Evolutionary conservation across 2,888 invertebrate genomes (phyloP), one percentile per base, ranked within the genome.

Genomic region (Eupithecia abbreviata): DNA sequence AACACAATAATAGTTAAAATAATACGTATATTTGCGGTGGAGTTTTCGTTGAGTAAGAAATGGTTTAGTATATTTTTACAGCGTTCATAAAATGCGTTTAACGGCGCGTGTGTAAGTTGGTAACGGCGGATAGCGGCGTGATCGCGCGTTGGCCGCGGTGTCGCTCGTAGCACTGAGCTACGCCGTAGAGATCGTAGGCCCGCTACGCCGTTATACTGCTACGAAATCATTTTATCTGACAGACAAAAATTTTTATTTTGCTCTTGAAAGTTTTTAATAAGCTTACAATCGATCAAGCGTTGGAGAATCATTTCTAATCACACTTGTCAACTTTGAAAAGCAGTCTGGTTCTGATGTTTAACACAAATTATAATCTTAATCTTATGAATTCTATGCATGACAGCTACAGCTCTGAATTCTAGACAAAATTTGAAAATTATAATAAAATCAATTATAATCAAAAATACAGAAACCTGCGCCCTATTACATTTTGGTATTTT

Each of bases 81-180:
- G 83, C 87, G 85, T 88, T 85, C 88, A 86, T 92, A 90, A 92
- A 94, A 89, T 85, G 85, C 85, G 86, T 81, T 92, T 91, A 91
- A 91, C 88, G 91, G 84, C 85, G 88, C 88, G 90, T 85, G 85
- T 83, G 82, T 85, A 90, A 91, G 90, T 90, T 90, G 83, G 83
- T 85, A 80, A 78, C 82, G 79, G 82, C 79, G 79, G 82, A 77
- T 82, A 81, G 82, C 83, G 83, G 82, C 79, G 82, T 79, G 85
- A 85, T 84, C 84, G 87, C 88, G 88, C 90, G 87, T 82, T 86
- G 87, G 84, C 88, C 85, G 88, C 88, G 87, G 86, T 87, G 88
- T 85, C 88, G 84, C 79, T 86, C 89, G 90, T 89, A 89, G 88
- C 88, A 92, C 93, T 93, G 90, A 89, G 83, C 82, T 47, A 69